These are phyloP conservation scores for Pleuronectes platessa DNA, from an alignment of 2,113 vertebrate species.

Conservation along the genomic window DNA sequence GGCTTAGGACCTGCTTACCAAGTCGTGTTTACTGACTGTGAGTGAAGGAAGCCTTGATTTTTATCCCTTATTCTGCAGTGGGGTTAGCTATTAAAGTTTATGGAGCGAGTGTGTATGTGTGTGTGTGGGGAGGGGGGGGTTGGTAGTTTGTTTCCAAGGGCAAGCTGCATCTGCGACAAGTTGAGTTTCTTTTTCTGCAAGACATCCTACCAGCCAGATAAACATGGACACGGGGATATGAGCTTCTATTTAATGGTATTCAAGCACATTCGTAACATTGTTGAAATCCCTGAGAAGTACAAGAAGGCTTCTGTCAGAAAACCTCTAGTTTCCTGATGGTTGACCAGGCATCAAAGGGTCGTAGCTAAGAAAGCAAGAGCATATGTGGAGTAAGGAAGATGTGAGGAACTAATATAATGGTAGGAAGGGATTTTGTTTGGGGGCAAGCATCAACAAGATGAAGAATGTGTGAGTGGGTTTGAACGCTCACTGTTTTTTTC, in stretches of 20 bases:
- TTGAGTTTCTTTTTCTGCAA: constrained; percentile 24
- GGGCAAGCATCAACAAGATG: constrained; percentile 73
- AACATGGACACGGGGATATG: constrained; percentile 1
- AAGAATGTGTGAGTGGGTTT: constrained; percentile 63
- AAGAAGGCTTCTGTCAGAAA: constrained; percentile 16
- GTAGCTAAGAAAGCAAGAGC: constrained; percentile 30
- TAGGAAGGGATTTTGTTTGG: constrained; percentile 29
- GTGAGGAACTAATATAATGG: constrained; percentile 9
- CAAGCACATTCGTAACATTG: constrained; percentile 1
- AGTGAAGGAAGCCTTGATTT: constrained; percentile 70
- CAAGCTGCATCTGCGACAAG: constrained; percentile 30
- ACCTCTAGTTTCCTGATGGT: not conserved
- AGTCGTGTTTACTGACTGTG: constrained; percentile 72
- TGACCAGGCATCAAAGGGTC: constrained; percentile 7
- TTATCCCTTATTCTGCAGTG: constrained; percentile 68
- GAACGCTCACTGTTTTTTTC: constrained; percentile 1
- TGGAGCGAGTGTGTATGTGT: constrained; percentile 51
- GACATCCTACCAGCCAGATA: constrained; percentile 17
- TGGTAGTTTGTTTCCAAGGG: constrained; percentile 31
- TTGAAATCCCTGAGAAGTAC: not conserved
- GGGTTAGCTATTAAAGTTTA: constrained; percentile 75
- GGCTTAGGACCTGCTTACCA: constrained; percentile 52
- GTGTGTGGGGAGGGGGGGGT: not conserved
- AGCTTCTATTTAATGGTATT: constrained; percentile 18
- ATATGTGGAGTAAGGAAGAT: not conserved